Conservation (phyloP, 2,797 vertebrate species). For the Picus viridis region DNA sequence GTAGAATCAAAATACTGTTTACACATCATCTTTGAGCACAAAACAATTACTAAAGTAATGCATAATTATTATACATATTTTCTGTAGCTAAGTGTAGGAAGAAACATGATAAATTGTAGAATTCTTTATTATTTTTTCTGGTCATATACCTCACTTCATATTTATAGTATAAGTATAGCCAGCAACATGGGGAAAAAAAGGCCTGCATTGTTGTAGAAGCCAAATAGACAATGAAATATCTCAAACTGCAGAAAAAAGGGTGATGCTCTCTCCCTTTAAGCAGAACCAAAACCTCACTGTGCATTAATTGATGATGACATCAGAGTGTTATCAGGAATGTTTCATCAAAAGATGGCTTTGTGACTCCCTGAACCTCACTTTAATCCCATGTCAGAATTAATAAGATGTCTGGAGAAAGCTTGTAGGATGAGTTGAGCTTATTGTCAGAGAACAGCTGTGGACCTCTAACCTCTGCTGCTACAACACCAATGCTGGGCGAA, state of each 20-base stretch:
- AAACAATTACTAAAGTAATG: not conserved
- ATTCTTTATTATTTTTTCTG: not conserved
- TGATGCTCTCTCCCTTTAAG: not conserved
- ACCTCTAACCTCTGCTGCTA: not conserved
- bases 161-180: not conserved
- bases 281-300: not conserved
- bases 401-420: not conserved
- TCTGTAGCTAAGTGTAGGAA: not conserved
- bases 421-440: not conserved
- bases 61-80: not conserved
- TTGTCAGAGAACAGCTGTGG: conserved; percentile 1
- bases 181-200: not conserved
- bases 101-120: not conserved
- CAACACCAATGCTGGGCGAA: not conserved
- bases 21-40: not conserved
- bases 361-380: conserved; percentile 17
- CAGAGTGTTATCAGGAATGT: not conserved
- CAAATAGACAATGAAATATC: not conserved
- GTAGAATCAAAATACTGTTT: not conserved
- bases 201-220: not conserved
- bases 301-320: conserved; percentile 23
- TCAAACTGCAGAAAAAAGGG: not conserved
- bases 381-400: conserved; percentile 7
- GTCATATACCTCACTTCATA: not conserved
- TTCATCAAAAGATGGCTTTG: not conserved